A percentile compares a stretch with the other conserved stretches of the same genome.
These are phyloP conservation scores for Rallus limicola DNA, from an alignment of 2,113 vertebrate genomes.

Conservation along the genomic window DNA sequence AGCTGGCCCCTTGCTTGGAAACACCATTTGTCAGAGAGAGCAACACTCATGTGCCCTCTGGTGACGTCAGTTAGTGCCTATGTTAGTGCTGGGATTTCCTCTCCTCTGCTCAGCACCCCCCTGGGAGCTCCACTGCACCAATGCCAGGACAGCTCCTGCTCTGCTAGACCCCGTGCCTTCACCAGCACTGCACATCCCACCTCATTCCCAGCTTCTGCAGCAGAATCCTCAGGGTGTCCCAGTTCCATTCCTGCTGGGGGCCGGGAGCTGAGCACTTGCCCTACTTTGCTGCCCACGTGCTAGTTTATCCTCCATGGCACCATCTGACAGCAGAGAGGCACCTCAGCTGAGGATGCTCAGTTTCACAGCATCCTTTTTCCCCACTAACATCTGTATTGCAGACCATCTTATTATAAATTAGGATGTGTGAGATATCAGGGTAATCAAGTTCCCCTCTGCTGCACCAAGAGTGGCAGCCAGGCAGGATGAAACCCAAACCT, in stretches of 20 bases:
- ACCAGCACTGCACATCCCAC: fast-evolving
- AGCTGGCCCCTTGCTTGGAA: neutral
- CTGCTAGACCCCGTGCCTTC: neutral
- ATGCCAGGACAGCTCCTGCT: neutral
- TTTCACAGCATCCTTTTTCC: fast-evolving
- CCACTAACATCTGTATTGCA: neutral
- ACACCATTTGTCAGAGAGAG: neutral
- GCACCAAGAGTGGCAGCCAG: fast-evolving
- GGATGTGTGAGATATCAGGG: fast-evolving
- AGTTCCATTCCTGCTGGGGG: fast-evolving
- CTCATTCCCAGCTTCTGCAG: neutral
- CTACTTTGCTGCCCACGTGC: neutral
- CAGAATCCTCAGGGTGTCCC: neutral
- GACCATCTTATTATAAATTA: neutral
- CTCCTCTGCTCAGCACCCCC: neutral
- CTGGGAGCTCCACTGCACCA: fast-evolving
- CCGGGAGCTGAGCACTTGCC: neutral
- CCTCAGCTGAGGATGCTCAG: neutral
- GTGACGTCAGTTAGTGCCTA: neutral
- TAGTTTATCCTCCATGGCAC: neutral
- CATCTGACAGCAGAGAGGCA: fast-evolving
- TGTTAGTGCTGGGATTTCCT: neutral
- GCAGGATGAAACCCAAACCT: neutral
- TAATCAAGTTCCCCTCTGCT: neutral
- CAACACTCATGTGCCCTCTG: slow-evolving; percentile 45